phyloP scores from a whole-genome alignment of 2,888 invertebrate genomes.

The Drosophila basisetae region DNA sequence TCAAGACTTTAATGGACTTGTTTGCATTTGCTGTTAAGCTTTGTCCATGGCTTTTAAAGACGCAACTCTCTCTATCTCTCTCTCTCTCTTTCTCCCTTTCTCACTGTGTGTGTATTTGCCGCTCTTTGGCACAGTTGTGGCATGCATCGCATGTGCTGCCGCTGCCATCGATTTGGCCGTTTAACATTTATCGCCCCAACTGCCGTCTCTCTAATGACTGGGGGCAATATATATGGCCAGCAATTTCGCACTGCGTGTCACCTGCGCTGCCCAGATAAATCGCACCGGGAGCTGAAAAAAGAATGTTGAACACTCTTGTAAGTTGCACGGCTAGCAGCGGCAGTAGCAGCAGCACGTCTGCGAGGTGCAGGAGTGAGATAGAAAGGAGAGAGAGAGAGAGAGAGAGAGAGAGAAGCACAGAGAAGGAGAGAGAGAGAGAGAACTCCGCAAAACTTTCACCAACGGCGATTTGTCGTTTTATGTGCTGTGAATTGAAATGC shows the following conservation, averaged over 20 bases:
- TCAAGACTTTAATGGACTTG: conserved; percentile 24
- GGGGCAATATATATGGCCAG: conserved; percentile 71
- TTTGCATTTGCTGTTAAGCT: conserved; percentile 56
- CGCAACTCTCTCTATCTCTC: background rate
- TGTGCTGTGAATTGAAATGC: conserved; percentile 79
- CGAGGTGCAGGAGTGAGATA: background rate
- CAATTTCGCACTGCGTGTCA: conserved; percentile 76
- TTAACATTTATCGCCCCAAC: conserved; percentile 74
- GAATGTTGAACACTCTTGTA: background rate
- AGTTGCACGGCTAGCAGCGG: background rate
- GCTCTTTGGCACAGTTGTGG: background rate
- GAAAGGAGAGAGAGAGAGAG: background rate
- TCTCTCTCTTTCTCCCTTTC: background rate
- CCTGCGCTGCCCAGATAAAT: conserved; percentile 75
- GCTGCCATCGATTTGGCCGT: conserved; percentile 78
- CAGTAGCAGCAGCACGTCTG: background rate
- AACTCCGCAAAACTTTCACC: conserved; percentile 57
- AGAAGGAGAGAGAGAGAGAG: background rate
- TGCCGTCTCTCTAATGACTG: conserved; percentile 54
- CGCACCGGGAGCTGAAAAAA: conserved; percentile 29
- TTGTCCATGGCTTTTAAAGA: conserved; percentile 41
- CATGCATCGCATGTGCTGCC: conserved; percentile 68
- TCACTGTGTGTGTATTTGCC: background rate
- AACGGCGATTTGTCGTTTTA: conserved; percentile 76
- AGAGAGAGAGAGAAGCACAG: conserved; percentile 5